Evolutionary conservation across 2,797 vertebrate species (phyloP).

Genomic region (Coregonus sp.): DNA sequence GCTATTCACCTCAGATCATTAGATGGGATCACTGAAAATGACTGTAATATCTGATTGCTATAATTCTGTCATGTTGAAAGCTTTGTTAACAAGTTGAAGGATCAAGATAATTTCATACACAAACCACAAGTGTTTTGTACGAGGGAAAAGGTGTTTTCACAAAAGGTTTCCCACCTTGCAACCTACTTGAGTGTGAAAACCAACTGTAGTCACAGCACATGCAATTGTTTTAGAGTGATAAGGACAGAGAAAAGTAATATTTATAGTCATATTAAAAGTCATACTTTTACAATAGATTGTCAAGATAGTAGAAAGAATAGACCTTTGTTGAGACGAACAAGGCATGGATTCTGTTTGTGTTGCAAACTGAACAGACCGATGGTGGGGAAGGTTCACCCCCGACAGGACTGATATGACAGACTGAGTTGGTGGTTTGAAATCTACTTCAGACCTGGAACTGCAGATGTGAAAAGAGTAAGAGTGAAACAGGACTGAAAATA

Average conservation of each 20-base stretch:
- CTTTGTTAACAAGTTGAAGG: not conserved
- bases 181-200: not conserved
- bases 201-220: not conserved
- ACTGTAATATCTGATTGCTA: not conserved
- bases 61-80: not conserved
- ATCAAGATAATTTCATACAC: not conserved
- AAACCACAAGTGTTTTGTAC: not conserved
- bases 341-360: not conserved
- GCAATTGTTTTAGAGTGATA: not conserved
- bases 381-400: not conserved
- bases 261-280: not conserved
- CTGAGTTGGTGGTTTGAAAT: not conserved
- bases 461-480: conserved; percentile 8
- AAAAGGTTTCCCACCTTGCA: not conserved
- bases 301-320: not conserved
- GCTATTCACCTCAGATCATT: not conserved
- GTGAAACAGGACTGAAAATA: conserved; percentile 19
- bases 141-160: not conserved
- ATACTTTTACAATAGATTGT: not conserved
- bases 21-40: not conserved
- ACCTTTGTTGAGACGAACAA: not conserved
- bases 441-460: not conserved
- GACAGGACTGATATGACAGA: not conserved
- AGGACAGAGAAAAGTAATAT: not conserved
- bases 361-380: not conserved